Conservation (phyloP, 2,797 vertebrate genomes). For the Lateolabrax maculatus region DNA sequence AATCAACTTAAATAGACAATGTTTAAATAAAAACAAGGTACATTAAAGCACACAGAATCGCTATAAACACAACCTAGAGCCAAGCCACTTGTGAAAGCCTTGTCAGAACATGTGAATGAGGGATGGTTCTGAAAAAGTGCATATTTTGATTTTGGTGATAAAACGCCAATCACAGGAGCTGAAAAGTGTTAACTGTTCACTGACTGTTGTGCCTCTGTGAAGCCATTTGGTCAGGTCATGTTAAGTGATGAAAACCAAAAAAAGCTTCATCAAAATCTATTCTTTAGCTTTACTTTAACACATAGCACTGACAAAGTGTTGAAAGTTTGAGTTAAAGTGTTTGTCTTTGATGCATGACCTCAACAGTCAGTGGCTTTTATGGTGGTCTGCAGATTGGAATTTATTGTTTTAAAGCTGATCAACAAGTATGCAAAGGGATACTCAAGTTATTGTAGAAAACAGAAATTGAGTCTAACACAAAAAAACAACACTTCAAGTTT, state of each 20-base stretch:
- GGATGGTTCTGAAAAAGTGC: slow-evolving; percentile 71
- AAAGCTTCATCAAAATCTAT: slow-evolving; percentile 1
- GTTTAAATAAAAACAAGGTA: slow-evolving; percentile 53
- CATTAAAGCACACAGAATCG: slow-evolving; percentile 53
- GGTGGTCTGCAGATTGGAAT: slow-evolving; percentile 26
- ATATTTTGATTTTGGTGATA: slow-evolving; percentile 84
- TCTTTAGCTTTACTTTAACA: background rate
- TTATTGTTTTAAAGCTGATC: slow-evolving; percentile 22
- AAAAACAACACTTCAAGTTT: slow-evolving; percentile 8
- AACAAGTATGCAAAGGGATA: slow-evolving; percentile 5
- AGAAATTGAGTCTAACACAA: background rate
- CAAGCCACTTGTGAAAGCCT: slow-evolving; percentile 68
- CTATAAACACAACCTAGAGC: slow-evolving; percentile 65
- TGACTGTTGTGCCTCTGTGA: slow-evolving; percentile 41
- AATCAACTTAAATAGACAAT: slow-evolving; percentile 24
- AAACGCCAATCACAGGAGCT: slow-evolving; percentile 70
- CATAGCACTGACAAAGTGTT: background rate
- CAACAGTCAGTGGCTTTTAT: slow-evolving; percentile 35
- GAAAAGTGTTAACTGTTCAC: slow-evolving; percentile 75
- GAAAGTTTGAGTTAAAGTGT: slow-evolving; percentile 4
- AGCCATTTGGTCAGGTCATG: slow-evolving; percentile 21
- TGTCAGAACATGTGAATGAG: slow-evolving; percentile 78
- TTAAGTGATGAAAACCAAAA: slow-evolving; percentile 12
- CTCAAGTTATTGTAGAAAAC: slow-evolving; percentile 11
- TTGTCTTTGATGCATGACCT: slow-evolving; percentile 22